Base-by-base conservation (phyloP, 2,797 vertebrate species). In the Dermochelys coriacea region DNA sequence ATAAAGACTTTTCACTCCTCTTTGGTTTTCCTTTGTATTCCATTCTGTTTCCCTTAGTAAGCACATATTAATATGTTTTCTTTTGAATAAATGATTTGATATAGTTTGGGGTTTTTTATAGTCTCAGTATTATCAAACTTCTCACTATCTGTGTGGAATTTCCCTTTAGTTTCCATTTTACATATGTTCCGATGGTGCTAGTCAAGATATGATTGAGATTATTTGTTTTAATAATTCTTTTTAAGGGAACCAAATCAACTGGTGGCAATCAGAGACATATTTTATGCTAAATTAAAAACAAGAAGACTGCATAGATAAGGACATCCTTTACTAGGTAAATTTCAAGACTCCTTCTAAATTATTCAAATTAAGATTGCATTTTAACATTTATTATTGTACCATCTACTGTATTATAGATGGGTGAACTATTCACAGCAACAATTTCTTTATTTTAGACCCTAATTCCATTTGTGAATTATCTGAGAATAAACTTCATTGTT, bases 141-240 rank as follows among this genome's bases (percentile, higher is more conserved):
- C 2, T 71, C 12, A 31, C 18, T 14, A 51, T 4, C 55, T 9
- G 7, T 31, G 82, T 91, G 88, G 52, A 37, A 1, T 4, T 49
- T 59, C 15, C 7, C 12, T 59, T 84, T 23, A 52, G 12, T 78
- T 89, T 90, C 88, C 82, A 2, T 27, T 77, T 88, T 2, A 59
- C 0, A 0, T 25, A 79, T 89, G 0, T 2, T 78, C 85, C 80
- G 57, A 0, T 52, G 14, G 4, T 74, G 2, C 16, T 93, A 34
- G 25, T 80, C 68, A 61, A 79, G 8, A 61, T 80, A 6, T 75
- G 11, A 49, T 55, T 71, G n/a, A 41, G n/a, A 41, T 41, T 71
- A 71, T 71, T 41, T 71, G 37, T 71, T 71, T 71, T 71, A 71
- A 71, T 68, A 21, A 68, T 71, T 37, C 10, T 41, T 41, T 41